Conservation (phyloP, 2,888 invertebrate genomes). For the Pammene aurita region DNA sequence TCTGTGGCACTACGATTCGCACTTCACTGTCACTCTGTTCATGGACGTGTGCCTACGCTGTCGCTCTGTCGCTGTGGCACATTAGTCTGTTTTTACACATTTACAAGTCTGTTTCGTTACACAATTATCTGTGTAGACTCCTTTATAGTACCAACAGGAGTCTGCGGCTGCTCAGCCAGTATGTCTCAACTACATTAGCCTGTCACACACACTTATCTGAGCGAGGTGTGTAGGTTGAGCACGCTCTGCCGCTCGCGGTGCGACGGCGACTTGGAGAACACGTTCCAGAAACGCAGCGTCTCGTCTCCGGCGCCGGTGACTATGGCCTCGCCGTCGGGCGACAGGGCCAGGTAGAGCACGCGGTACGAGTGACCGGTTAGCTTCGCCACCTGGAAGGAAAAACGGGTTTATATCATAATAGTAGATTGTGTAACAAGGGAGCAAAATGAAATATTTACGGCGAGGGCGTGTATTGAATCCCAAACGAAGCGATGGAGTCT, state of each 20-base stretch:
- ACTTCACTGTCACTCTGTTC: background rate
- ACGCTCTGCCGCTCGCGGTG: slow-evolving; percentile 97
- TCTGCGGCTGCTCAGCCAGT: background rate
- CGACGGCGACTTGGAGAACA: slow-evolving; percentile 98
- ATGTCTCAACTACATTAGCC: too few relatives aligned
- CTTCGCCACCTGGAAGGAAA: slow-evolving; percentile 91
- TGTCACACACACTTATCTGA: slow-evolving; percentile 65
- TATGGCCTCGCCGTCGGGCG: slow-evolving; percentile 99
- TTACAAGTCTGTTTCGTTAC: too few relatives aligned
- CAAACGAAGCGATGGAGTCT: too few relatives aligned
- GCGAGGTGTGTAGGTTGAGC: slow-evolving; percentile 94
- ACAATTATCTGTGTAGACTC: too few relatives aligned
- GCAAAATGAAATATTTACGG: too few relatives aligned
- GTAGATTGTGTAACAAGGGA: too few relatives aligned
- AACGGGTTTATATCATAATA: background rate
- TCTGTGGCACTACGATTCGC: slow-evolving; percentile 18
- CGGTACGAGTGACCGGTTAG: slow-evolving; percentile 98
- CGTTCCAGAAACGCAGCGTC: slow-evolving; percentile 99
- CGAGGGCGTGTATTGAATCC: too few relatives aligned
- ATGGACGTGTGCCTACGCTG: background rate
- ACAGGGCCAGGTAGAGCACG: slow-evolving; percentile 97
- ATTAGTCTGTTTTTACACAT: too few relatives aligned
- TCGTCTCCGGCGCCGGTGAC: slow-evolving; percentile 99
- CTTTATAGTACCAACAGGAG: background rate
- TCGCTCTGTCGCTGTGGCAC: too few relatives aligned